Evolutionary conservation across 2,888 invertebrate species (phyloP).

Genomic region (Lottia gigantea): DNA sequence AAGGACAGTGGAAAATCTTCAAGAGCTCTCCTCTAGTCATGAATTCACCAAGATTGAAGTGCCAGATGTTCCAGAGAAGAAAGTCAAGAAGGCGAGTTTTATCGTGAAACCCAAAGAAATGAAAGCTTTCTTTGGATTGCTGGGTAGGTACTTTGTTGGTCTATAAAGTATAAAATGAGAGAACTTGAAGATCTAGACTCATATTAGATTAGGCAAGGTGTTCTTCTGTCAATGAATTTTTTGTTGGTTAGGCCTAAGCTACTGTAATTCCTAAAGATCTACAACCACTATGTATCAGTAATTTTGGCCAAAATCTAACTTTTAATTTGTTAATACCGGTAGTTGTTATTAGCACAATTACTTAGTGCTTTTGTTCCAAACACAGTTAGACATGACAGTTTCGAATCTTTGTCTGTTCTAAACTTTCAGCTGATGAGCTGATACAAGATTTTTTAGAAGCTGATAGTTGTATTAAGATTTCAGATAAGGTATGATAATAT

Average conservation of each 20-base stretch:
- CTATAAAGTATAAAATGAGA: too few relatives aligned
- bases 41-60: background rate
- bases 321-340: too few relatives aligned
- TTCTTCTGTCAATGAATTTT: too few relatives aligned
- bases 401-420: background rate
- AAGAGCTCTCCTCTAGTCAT: background rate
- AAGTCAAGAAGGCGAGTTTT: constrained; percentile 32
- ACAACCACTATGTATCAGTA: too few relatives aligned
- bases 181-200: too few relatives aligned
- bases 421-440: constrained; percentile 59
- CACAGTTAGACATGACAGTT: too few relatives aligned
- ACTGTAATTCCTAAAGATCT: too few relatives aligned
- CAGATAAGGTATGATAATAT: constrained; percentile 69
- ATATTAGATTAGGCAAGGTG: too few relatives aligned
- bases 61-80: constrained; percentile 17
- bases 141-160: constrained; percentile 36
- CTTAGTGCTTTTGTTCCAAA: too few relatives aligned
- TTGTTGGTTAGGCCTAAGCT: too few relatives aligned
- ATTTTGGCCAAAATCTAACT: too few relatives aligned
- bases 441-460: constrained; percentile 69
- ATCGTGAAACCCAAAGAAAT: constrained; percentile 57
- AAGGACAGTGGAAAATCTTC: background rate
- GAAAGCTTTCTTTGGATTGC: constrained; percentile 55
- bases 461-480: constrained; percentile 71
- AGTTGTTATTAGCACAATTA: too few relatives aligned